These are phyloP conservation scores for Zeus faber DNA, from an alignment of 2,113 vertebrate genomes.

Conservation along the genomic window DNA sequence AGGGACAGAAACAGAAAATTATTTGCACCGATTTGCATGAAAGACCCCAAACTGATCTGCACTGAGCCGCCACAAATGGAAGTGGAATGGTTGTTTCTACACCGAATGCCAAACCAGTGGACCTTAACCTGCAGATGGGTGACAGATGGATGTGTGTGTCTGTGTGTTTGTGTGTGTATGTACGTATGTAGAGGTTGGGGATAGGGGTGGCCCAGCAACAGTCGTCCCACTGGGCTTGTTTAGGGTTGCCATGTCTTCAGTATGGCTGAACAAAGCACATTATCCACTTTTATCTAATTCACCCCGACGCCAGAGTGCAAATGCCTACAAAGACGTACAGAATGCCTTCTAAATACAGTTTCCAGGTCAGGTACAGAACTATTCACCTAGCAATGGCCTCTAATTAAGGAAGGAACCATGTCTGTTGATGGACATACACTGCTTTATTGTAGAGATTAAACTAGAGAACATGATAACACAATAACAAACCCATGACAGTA, in stretches of 20 bases:
- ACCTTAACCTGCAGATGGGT: not conserved
- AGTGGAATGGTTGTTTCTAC: not conserved
- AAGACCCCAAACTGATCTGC: conserved; percentile 27
- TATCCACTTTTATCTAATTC: conserved; percentile 35
- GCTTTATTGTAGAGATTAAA: no score
- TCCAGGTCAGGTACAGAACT: no score
- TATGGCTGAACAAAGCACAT: conserved; percentile 48
- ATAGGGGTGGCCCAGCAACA: not conserved
- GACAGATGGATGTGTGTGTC: not conserved
- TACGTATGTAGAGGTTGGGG: not conserved
- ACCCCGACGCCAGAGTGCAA: no score
- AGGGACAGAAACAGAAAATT: not conserved
- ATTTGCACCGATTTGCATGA: conserved; percentile 38
- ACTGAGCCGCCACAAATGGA: conserved; percentile 7
- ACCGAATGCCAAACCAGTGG: not conserved
- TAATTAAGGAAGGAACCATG: no score
- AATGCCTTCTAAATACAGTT: no score
- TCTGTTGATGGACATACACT: no score
- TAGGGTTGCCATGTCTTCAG: conserved; percentile 35
- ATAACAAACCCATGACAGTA: no score
- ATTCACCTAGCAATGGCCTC: no score
- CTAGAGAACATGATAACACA: no score
- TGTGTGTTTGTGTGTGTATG: not conserved
- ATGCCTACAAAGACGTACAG: no score
- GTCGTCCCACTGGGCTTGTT: conserved; percentile 1